A percentile compares a stretch with the other conserved stretches of the same genome.
Conservation (phyloP, 2,888 invertebrate species). For the Peribatodes rhomboidaria region DNA sequence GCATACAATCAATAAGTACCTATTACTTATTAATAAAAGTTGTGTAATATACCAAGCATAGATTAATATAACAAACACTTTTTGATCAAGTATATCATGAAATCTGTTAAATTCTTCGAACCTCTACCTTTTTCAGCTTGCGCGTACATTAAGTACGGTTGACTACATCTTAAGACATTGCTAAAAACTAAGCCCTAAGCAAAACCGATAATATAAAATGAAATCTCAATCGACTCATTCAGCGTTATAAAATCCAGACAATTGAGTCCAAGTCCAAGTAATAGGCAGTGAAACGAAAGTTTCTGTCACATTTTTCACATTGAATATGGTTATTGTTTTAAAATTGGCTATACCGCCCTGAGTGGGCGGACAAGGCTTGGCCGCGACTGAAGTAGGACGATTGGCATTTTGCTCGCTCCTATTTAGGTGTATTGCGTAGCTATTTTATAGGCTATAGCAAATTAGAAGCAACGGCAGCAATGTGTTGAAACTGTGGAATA, state of each 20-base stretch:
- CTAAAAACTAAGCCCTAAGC: neutral
- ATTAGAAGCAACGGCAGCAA: conserved; percentile 23
- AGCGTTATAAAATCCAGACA: conserved; percentile 11
- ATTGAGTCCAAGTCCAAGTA: conserved; percentile 18
- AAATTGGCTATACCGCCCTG: conserved; percentile 30
- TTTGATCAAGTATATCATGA: too few relatives aligned
- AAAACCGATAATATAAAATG: conserved; percentile 6
- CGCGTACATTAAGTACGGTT: too few relatives aligned
- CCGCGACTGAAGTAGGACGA: conserved; percentile 42
- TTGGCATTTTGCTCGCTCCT: conserved; percentile 42
- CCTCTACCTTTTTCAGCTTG: too few relatives aligned
- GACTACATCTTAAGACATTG: neutral
- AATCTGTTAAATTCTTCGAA: too few relatives aligned
- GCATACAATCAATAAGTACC: too few relatives aligned
- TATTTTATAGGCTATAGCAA: conserved; percentile 28
- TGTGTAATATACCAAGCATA: too few relatives aligned
- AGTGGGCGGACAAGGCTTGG: conserved; percentile 45
- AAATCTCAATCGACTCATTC: conserved; percentile 2
- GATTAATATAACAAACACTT: too few relatives aligned
- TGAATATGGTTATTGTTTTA: conserved; percentile 43
- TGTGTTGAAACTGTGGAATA: conserved; percentile 4
- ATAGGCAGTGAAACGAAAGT: conserved; percentile 34
- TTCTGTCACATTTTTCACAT: conserved; percentile 33
- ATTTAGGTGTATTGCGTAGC: conserved; percentile 39
- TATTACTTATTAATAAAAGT: too few relatives aligned